Base-by-base conservation (phyloP, 2,888 invertebrate genomes). In the Lissonota sp. region DNA sequence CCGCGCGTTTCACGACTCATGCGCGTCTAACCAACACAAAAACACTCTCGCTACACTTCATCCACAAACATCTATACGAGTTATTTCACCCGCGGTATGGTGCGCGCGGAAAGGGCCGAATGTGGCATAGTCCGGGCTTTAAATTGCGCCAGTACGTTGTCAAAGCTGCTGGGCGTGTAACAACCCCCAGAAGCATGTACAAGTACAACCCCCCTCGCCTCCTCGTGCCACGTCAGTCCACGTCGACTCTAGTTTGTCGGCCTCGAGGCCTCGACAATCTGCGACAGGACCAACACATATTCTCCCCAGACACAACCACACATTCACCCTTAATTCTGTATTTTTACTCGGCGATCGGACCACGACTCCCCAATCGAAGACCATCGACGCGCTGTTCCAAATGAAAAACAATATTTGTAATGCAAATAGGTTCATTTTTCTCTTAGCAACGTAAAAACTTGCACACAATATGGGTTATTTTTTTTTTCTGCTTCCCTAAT, bases 231-330 rank as follows among this genome's bases (percentile, higher is more conserved):
- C 60, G 79, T 83, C 83, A 80, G 77, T 83, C 62, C 60, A 78
- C 78, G 83, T 83, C 83, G 58, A 49, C 72, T 83, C 77, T 80
- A 69, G 77, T 80, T 80, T 78, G 80, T 80, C 71, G 74, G 51
- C 77, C 80, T 66, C 51, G 46, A 62, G 77, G 60, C 66, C 26
- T 58, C 71, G 53, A 58, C 72, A 64, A 77, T 66, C 39, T 80
- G 77, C 44, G 4, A 6, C 44, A 44, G 7, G 44, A 44, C 44
- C 44, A 6, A 44, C 44, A 44, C 4, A 44, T 10, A 44, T 10
- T 10, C 44, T 44, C 10, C 44, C 1, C 10, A 44, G 6, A 44
- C 10, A 44, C 4, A 44, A 26, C 26, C 1, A 26, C 26, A 26
- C 26, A 26, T n/a, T n/a, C n/a, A n/a, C n/a, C n/a, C n/a, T n/a